Conservation (phyloP, 2,113 vertebrate species). For the Regulus satrapa region DNA sequence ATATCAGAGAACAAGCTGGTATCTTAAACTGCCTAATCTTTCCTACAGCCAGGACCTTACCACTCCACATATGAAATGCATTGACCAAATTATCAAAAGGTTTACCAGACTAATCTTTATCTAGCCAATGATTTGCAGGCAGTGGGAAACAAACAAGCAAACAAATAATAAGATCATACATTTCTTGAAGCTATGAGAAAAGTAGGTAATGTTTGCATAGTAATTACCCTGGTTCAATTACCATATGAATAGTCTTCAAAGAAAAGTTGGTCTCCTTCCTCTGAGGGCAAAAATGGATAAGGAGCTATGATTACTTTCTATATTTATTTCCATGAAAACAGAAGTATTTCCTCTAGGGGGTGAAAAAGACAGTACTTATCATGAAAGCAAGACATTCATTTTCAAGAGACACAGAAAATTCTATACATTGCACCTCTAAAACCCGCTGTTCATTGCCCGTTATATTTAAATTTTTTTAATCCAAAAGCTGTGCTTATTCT, state of each 20-base stretch:
- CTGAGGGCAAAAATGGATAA: background rate
- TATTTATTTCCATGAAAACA: background rate
- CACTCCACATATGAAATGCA: background rate
- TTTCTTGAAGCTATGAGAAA: background rate
- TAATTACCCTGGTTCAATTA: conserved; percentile 4
- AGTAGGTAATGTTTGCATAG: background rate
- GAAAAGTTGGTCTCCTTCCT: background rate
- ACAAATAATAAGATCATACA: background rate
- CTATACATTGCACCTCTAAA: background rate
- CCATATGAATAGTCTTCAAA: background rate
- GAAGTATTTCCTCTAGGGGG: background rate
- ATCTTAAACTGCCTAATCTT: background rate
- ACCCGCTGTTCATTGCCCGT: background rate
- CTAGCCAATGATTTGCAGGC: background rate
- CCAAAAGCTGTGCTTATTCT: background rate
- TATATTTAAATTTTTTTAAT: conserved; percentile 18
- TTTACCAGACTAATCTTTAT: background rate
- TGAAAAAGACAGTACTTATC: background rate
- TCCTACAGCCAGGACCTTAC: background rate
- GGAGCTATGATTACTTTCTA: background rate
- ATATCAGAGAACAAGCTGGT: background rate
- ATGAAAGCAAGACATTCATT: background rate
- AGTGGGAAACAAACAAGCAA: background rate
- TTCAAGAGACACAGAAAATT: conserved; percentile 5
- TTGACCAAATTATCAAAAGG: background rate